A percentile compares a stretch with the other conserved stretches of the same genome.
phyloP scores from a whole-genome alignment of 2,113 vertebrate genomes.

The Phainopepla nitens region DNA sequence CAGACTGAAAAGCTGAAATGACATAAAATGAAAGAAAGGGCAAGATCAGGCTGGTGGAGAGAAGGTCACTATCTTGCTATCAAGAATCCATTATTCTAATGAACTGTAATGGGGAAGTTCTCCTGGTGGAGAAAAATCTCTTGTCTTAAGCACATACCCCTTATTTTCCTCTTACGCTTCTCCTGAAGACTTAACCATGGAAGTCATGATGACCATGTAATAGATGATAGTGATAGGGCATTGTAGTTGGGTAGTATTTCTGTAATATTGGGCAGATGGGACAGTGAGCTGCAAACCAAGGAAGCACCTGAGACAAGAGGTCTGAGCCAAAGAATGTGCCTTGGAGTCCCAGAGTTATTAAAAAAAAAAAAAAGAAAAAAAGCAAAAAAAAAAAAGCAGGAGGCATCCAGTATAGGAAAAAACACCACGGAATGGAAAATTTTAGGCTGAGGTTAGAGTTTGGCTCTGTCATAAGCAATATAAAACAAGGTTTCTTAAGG shows the following conservation, averaged over 20 bases:
- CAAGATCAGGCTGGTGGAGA: neutral
- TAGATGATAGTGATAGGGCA: neutral
- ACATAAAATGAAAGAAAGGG: neutral
- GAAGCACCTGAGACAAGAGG: neutral
- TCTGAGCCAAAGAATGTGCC: neutral
- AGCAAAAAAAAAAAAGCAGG: neutral
- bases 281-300: neutral
- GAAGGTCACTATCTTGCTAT: neutral
- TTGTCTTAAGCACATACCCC: neutral
- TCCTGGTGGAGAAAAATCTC: neutral
- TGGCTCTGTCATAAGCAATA: neutral
- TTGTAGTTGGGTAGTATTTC: neutral
- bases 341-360: neutral
- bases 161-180: neutral
- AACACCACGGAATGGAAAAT: neutral
- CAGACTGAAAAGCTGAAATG: neutral
- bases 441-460: slow-evolving; percentile 6
- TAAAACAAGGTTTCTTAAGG: slow-evolving; percentile 20
- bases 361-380: no score
- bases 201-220: neutral
- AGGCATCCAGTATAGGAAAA: neutral
- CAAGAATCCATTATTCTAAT: neutral
- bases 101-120: neutral
- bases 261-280: neutral
- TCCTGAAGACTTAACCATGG: neutral